Evolutionary conservation across 2,113 vertebrate species (phyloP), one percentile per base, ranked within the genome.

Genomic region (Rafetus swinhoei): DNA sequence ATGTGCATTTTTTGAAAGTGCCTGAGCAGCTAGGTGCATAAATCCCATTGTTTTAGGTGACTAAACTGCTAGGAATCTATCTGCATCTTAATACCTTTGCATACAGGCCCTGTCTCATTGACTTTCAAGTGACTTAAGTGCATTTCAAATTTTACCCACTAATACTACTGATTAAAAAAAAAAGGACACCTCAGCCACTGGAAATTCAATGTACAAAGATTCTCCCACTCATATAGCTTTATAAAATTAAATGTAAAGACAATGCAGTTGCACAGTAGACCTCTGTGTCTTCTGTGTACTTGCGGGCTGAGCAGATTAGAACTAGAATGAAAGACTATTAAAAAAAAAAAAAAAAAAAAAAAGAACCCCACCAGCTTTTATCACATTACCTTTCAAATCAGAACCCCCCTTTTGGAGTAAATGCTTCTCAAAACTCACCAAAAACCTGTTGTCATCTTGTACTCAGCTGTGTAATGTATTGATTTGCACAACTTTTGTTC

Each of bases 1-100:
- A n/a, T n/a, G 2, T 88, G 24, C 84, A 11, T 92, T 76, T 90
- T 93, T 94, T 54, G 57, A 57, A 88, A 93, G 35, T 35, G 2
- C 16, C 69, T 24, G 9, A 27, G 4, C 60, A 56, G 27, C 13
- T 55, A 35, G 5, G 16, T 82, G 0, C 0, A 24, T 82, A 39
- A 4, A 92, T 45, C 77, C 52, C 18, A 56, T 2, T 16, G 9
- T 35, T 85, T 87, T 87, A 10, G 2, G 5, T 79, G 5, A 3
- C 11, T 55, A 53, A 22, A 29, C 87, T 0, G 93, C 84, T 25
- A 0, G 11, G 7, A 45, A 4, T 6, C 91, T 86, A 12, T 21
- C 21, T 77, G 2, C 32, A 25, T 29, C 22, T 82, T 89, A 84
- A 69, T 12, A 83, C 2, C 79, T 45, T 45, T 6, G 45, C 45